phyloP scores from a whole-genome alignment of 2,113 vertebrate species.

The Esox niger region DNA sequence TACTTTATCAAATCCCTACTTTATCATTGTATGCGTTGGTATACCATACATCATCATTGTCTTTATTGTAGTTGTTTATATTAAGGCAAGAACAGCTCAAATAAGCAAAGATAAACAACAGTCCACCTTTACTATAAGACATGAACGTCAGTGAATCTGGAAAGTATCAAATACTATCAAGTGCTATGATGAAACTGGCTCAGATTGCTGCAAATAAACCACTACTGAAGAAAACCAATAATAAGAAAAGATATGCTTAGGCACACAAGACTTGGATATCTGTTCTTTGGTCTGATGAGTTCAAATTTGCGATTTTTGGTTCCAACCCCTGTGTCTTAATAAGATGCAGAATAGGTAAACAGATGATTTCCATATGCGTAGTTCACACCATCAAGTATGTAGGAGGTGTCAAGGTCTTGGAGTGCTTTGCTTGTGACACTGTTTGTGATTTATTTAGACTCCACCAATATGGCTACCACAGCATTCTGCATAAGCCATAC shows the following conservation, averaged over 20 bases:
- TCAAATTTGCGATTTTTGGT: too few species aligned
- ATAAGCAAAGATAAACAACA: conserved; percentile 12
- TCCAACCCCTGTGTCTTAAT: background rate
- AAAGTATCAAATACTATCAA: conserved; percentile 12
- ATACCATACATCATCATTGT: background rate
- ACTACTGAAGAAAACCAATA: background rate
- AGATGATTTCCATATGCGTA: background rate
- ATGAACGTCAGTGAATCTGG: conserved; percentile 1
- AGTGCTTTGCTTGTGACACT: background rate
- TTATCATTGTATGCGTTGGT: too few species aligned
- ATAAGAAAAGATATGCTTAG: conserved; percentile 2
- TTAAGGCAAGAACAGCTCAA: background rate
- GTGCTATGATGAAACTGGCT: background rate
- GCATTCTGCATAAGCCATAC: background rate
- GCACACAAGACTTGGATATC: background rate
- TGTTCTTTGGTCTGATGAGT: background rate
- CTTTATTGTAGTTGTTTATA: background rate
- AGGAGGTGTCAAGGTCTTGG: background rate
- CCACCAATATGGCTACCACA: background rate
- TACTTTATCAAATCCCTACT: too few species aligned
- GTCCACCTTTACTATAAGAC: conserved; percentile 8
- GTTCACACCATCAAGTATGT: background rate
- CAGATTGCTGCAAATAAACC: conserved; percentile 14
- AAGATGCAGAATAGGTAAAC: background rate
- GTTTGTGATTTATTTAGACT: background rate